Evolutionary conservation across 2,888 invertebrate species (phyloP).

Genomic region (Amphipoea lucens): DNA sequence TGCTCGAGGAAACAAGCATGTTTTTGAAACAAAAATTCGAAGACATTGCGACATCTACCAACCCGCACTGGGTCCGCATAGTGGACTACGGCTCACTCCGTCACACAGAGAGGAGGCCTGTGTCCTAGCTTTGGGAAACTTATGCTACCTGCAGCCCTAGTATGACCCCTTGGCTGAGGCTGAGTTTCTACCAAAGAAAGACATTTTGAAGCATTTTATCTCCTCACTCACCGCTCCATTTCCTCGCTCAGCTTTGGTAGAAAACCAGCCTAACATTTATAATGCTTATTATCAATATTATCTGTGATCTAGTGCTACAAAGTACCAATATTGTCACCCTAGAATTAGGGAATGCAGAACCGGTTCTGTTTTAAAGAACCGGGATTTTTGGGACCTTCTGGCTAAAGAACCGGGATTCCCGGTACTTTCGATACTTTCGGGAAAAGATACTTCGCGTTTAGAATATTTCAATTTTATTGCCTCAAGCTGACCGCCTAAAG

Average conservation of each 20-base stretch:
- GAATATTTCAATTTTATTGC: too few relatives aligned
- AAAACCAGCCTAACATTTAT: neutral
- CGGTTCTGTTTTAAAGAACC: too few relatives aligned
- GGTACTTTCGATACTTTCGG: too few relatives aligned
- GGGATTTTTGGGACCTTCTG: too few relatives aligned
- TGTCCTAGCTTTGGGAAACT: neutral
- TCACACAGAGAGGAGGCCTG: neutral
- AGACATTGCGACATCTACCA: neutral
- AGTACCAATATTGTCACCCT: too few relatives aligned
- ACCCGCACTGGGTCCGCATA: neutral
- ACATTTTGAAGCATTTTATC: neutral
- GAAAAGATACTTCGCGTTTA: too few relatives aligned
- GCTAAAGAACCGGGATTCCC: too few relatives aligned
- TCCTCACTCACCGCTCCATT: too few relatives aligned
- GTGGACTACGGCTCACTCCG: neutral
- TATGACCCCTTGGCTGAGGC: neutral
- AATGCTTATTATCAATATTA: neutral
- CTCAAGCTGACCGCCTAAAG: too few relatives aligned
- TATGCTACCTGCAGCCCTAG: neutral
- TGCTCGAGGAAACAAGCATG: too few relatives aligned
- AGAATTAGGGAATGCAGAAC: too few relatives aligned
- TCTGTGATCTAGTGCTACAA: neutral
- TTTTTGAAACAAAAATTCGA: too few relatives aligned
- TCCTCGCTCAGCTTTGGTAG: neutral
- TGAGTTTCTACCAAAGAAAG: neutral